These are phyloP conservation scores for Seriola quinqueradiata DNA, from an alignment of 2,113 vertebrate species.

Conservation along the genomic window DNA sequence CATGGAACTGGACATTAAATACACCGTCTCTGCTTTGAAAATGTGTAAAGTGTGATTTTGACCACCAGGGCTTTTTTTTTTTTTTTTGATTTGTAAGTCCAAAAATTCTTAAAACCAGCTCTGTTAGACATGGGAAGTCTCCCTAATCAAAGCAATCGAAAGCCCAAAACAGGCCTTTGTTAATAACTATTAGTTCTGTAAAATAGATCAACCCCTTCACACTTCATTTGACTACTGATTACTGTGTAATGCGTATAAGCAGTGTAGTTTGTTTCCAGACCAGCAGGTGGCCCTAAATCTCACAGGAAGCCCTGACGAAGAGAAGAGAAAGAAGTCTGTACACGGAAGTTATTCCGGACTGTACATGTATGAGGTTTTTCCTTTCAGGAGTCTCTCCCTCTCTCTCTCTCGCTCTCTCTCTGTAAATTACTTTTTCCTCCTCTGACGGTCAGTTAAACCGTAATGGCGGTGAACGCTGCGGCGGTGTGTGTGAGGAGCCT, in stretches of 20 bases:
- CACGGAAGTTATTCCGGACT: constrained; percentile 70
- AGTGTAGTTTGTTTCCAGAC: not conserved
- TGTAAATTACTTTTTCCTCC: too few relatives aligned
- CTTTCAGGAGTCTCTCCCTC: not conserved
- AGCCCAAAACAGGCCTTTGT: not conserved
- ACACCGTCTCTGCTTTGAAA: too few relatives aligned
- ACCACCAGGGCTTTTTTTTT: too few relatives aligned
- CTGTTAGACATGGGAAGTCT: too few relatives aligned
- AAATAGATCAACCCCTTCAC: not conserved
- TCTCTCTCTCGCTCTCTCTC: too few relatives aligned
- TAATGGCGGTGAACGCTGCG: not conserved
- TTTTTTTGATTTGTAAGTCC: too few relatives aligned
- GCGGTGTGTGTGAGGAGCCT: not conserved
- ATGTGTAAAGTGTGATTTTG: too few relatives aligned
- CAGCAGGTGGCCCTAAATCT: constrained; percentile 48
- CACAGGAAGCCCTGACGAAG: not conserved
- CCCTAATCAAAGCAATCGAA: too few relatives aligned
- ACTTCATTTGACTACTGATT: too few relatives aligned
- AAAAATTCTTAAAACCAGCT: too few relatives aligned
- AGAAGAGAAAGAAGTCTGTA: constrained; percentile 60
- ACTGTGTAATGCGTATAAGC: too few relatives aligned
- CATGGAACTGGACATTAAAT: too few relatives aligned
- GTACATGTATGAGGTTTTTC: not conserved
- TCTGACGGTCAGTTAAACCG: accelerated
- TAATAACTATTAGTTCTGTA: not conserved